Conservation (phyloP, 2,797 vertebrate genomes). For the Loriculus beryllinus region DNA sequence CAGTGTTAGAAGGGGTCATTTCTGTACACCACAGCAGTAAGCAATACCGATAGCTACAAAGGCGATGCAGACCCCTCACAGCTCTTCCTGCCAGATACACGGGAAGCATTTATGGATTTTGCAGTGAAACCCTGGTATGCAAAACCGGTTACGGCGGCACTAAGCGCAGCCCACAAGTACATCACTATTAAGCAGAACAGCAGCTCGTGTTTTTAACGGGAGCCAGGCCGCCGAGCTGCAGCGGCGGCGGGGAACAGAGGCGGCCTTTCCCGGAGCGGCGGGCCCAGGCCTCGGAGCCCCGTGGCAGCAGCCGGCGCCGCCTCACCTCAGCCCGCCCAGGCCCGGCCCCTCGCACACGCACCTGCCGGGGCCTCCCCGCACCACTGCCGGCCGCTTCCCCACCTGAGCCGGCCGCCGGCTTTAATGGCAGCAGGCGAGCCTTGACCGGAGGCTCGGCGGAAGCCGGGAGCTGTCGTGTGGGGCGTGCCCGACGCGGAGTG, state of each 20-base stretch:
- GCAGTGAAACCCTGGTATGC: background rate
- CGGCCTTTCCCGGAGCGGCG: background rate
- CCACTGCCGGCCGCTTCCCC: background rate
- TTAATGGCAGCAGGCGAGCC: background rate
- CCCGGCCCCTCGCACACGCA: background rate
- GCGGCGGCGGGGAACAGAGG: rapidly evolving
- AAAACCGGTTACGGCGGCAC: background rate
- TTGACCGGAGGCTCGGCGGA: background rate
- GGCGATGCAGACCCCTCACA: too few relatives aligned
- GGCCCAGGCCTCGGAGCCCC: background rate
- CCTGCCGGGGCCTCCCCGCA: background rate
- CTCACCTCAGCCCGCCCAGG: background rate
- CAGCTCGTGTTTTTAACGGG: too few relatives aligned
- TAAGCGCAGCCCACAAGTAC: too few relatives aligned
- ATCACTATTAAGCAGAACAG: background rate
- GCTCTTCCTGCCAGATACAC: rapidly evolving
- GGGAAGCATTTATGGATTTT: background rate
- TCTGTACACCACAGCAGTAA: background rate
- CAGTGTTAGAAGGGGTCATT: background rate
- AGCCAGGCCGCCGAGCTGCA: background rate
- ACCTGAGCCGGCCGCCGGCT: background rate
- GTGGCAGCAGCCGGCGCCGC: background rate
- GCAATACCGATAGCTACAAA: rapidly evolving
- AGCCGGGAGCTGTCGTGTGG: background rate
- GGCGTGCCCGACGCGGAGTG: background rate